Evolutionary conservation across 2,113 vertebrate species (phyloP).

Genomic region (Phaethornis superciliosus): DNA sequence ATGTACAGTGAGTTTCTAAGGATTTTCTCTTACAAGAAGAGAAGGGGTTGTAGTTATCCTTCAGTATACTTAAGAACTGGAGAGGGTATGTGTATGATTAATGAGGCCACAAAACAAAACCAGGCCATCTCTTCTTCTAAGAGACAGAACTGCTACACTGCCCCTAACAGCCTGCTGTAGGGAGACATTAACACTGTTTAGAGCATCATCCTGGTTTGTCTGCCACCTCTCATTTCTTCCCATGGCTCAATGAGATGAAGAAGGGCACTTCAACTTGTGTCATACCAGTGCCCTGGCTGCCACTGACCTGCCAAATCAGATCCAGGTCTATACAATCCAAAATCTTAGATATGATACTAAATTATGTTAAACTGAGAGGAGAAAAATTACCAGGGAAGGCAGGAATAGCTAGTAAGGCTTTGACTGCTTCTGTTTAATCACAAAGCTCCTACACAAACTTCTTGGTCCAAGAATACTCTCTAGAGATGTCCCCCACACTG

Average conservation of each 20-base stretch:
- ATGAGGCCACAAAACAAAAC: neutral
- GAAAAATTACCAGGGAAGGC: neutral
- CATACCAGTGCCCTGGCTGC: neutral
- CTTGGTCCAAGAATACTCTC: neutral
- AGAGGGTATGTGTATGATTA: neutral
- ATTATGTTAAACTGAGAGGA: neutral
- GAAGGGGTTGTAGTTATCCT: neutral
- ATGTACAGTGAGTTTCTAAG: neutral
- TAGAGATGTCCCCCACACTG: neutral
- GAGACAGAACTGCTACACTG: neutral
- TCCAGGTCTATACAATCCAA: neutral
- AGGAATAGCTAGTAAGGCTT: neutral
- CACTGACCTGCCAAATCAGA: neutral
- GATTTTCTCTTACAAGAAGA: neutral
- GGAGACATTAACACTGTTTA: neutral
- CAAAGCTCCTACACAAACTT: neutral
- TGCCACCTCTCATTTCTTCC: neutral
- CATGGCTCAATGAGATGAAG: neutral
- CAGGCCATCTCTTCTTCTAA: neutral
- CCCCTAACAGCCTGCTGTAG: neutral
- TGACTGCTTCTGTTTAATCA: neutral
- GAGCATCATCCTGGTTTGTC: fast-evolving
- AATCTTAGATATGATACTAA: neutral
- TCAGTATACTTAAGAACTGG: neutral
- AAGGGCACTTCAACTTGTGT: neutral